Percentiles rank a stretch among this genome's conserved stretches.
Evolutionary conservation across 2,113 vertebrate genomes (phyloP).

Genomic region (Odontesthes bonariensis): DNA sequence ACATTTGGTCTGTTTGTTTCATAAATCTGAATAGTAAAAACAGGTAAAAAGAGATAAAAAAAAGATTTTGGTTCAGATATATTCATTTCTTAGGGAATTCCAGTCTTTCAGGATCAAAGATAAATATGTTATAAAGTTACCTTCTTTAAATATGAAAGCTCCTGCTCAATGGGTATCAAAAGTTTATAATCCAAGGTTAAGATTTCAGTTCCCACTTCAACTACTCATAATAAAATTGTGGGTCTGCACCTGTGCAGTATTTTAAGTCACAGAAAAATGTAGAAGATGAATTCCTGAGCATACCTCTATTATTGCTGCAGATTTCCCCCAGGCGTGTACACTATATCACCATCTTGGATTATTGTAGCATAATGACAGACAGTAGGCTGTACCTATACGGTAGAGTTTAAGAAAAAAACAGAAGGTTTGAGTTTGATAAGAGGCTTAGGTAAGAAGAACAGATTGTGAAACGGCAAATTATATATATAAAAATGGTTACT

Average conservation of each 20-base stretch:
- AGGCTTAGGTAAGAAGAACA: neutral
- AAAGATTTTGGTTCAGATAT: slow-evolving; percentile 20
- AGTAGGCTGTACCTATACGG: neutral
- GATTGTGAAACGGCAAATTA: too few relatives aligned
- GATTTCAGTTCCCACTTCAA: slow-evolving; percentile 19
- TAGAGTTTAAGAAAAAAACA: neutral
- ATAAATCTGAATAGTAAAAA: neutral
- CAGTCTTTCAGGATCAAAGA: slow-evolving; percentile 30
- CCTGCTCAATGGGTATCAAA: slow-evolving; percentile 6
- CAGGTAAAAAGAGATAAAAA: neutral
- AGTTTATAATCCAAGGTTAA: slow-evolving; percentile 32
- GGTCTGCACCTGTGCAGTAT: neutral
- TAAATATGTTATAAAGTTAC: slow-evolving; percentile 26
- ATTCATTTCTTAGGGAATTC: slow-evolving; percentile 37
- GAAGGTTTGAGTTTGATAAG: neutral
- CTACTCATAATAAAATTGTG: slow-evolving; percentile 17
- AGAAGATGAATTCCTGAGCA: neutral
- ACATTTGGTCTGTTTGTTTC: too few relatives aligned
- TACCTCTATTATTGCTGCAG: neutral
- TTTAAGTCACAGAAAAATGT: slow-evolving; percentile 15
- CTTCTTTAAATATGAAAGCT: slow-evolving; percentile 12
- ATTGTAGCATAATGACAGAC: neutral
- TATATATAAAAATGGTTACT: too few relatives aligned
- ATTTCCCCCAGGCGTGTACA: neutral
- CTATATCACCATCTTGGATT: neutral